Base-by-base conservation (phyloP, 1,140 invertebrate species). In the Pygmarrhopalites habei region DNA sequence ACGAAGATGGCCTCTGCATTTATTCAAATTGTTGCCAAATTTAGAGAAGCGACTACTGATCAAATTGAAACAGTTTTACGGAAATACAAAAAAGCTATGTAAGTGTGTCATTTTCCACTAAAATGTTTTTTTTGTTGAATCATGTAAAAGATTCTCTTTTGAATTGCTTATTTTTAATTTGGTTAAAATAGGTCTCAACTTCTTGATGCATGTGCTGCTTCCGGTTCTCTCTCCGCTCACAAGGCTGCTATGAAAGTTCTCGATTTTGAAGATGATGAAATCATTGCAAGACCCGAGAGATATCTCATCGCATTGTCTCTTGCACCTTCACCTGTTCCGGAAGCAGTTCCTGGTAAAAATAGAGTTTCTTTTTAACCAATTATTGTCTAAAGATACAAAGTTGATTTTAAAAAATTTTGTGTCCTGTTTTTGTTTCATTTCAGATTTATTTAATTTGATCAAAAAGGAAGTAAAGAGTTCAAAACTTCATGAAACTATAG, bases 241-340 rank as follows among this genome's bases (percentile, higher is more conserved):
- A 79, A 83, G 71, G 84, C 84, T 39, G 85, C 83, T 15, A 82
- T 85, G 75, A 82, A 82, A 51, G 73, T 79, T 35, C 75, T 88
- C 1, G 80, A 82, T 56, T 81, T 85, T 41, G 80, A 83, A 59
- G 75, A 78, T 2, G 75, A 76, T 1, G 80, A 82, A 1, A 73
- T 80, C 60, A 68, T 78, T 25, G 82, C 86, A 59, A 73, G 82
- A 17, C 79, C 81, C 3, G 88, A 90, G 71, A 77, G 86, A 61
- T 90, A 89, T 73, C 75, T 90, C 1, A 84, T 88, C 80, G 81
- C 83, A 0, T 69, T 89, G 15, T 86, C 87, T 0, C 74, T 87
- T 2, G 82, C 82, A 15, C 77, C 80, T 7, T 79, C 83, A 68
- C 84, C 84, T 2, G 75, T 79, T 43, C 72, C 78, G 5, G 76